phyloP scores from a whole-genome alignment of 2,888 invertebrate species.

The Tridacna gigas region DNA sequence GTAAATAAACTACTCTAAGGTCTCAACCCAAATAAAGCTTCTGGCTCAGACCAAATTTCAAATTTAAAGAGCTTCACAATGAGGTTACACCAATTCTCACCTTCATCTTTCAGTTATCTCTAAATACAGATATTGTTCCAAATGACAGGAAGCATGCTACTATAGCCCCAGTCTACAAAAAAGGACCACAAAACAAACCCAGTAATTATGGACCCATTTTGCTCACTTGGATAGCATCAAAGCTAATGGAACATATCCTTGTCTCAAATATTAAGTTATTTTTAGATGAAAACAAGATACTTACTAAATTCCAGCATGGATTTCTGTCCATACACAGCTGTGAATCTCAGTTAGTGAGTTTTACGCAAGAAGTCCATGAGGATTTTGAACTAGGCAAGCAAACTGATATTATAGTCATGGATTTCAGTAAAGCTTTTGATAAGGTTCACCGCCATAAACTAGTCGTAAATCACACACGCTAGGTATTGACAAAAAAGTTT shows the following conservation, averaged over 20 bases:
- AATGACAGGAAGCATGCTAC: neutral
- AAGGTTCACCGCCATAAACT: conserved; percentile 26
- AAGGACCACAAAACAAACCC: conserved; percentile 39
- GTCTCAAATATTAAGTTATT: conserved; percentile 21
- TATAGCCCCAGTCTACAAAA: too few relatives aligned
- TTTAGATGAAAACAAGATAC: conserved; percentile 3
- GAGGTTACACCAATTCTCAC: conserved; percentile 7
- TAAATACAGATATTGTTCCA: neutral
- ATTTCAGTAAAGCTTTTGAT: conserved; percentile 40
- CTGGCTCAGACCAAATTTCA: neutral
- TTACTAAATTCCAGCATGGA: conserved; percentile 18
- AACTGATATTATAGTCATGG: conserved; percentile 36
- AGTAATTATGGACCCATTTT: conserved; percentile 46
- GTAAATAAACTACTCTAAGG: too few relatives aligned
- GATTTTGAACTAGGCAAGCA: conserved; percentile 28
- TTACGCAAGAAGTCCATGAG: conserved; percentile 19
- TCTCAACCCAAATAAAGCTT: too few relatives aligned
- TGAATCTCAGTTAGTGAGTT: conserved; percentile 25
- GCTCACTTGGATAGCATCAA: conserved; percentile 40
- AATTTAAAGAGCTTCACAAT: neutral
- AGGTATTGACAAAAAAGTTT: too few relatives aligned
- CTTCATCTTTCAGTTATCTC: neutral
- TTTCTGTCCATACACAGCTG: conserved; percentile 20
- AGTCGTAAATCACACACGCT: too few relatives aligned
- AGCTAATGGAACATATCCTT: conserved; percentile 25